Evolutionary conservation across 2,113 vertebrate genomes (phyloP).

Genomic region (Sylvilagus bachmani): DNA sequence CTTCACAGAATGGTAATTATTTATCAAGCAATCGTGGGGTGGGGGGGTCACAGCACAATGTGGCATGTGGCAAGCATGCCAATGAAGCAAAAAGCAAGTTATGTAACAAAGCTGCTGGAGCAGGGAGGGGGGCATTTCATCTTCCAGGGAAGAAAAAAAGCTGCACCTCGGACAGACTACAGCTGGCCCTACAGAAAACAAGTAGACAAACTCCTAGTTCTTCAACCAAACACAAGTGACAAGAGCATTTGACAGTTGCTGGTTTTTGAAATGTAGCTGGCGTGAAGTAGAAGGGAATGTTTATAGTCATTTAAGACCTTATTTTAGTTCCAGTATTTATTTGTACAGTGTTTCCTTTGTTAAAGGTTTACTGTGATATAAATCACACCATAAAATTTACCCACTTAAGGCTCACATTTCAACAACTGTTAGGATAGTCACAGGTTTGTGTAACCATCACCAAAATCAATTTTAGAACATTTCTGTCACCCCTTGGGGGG

Average conservation of each 20-base stretch:
- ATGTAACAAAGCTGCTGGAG: background rate
- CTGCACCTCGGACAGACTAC: background rate
- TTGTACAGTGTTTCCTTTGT: slow-evolving; percentile 9
- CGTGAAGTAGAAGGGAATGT: background rate
- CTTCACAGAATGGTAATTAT: slow-evolving; percentile 2
- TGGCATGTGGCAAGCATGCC: background rate
- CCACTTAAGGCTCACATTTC: background rate
- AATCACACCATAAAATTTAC: background rate
- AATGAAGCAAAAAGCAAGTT: background rate
- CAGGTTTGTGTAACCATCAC: background rate
- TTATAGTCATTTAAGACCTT: background rate
- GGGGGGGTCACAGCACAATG: slow-evolving; percentile 9
- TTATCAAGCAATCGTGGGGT: background rate
- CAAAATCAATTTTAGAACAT: slow-evolving; percentile 29
- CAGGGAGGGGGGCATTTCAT: too few relatives aligned
- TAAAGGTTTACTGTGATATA: background rate
- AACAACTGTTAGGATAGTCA: background rate
- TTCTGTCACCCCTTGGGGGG: background rate
- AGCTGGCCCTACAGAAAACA: background rate
- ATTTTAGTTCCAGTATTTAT: background rate
- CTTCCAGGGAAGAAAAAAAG: background rate
- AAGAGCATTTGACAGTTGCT: background rate
- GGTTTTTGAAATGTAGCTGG: background rate
- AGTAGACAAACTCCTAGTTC: background rate
- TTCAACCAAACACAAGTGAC: background rate